These are phyloP conservation scores for Mechanitis mazaeus DNA, from an alignment of 2,888 invertebrate genomes.

Conservation along the genomic window DNA sequence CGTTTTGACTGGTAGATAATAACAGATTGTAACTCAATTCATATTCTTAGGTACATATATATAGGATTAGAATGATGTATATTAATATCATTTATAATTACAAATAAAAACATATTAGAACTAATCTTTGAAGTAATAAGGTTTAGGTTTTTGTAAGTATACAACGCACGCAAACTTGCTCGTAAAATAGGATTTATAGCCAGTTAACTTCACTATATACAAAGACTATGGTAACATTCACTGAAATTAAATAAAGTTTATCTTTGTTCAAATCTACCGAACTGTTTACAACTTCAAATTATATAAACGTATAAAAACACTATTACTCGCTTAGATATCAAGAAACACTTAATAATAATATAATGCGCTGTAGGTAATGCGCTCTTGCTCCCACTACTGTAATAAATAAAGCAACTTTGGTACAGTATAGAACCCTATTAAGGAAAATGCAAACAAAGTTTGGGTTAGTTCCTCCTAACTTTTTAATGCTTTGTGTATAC, in stretches of 20 bases:
- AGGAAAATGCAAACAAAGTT: constrained; percentile 26
- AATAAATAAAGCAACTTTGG: constrained; percentile 29
- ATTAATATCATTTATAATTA: too few species aligned
- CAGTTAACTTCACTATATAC: not conserved
- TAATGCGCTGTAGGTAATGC: constrained; percentile 16
- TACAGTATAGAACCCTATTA: constrained; percentile 20
- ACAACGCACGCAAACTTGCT: not conserved
- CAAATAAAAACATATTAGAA: not conserved
- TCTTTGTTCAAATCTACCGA: too few species aligned
- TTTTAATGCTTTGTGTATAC: constrained; percentile 20
- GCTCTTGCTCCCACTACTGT: constrained; percentile 18
- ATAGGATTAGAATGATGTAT: too few species aligned
- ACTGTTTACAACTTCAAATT: too few species aligned
- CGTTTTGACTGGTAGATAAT: too few species aligned
- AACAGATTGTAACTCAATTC: too few species aligned
- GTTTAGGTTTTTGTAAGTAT: constrained; percentile 1
- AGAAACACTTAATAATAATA: constrained; percentile 7
- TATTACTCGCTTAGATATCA: not conserved
- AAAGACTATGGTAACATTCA: not conserved
- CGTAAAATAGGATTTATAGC: not conserved
- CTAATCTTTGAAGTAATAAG: not conserved
- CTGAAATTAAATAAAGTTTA: too few species aligned
- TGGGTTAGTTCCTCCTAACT: constrained; percentile 19
- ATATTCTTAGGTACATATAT: too few species aligned
- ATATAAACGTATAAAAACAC: too few species aligned